Conservation (phyloP, 2,888 invertebrate genomes). For the Gari tellinella region DNA sequence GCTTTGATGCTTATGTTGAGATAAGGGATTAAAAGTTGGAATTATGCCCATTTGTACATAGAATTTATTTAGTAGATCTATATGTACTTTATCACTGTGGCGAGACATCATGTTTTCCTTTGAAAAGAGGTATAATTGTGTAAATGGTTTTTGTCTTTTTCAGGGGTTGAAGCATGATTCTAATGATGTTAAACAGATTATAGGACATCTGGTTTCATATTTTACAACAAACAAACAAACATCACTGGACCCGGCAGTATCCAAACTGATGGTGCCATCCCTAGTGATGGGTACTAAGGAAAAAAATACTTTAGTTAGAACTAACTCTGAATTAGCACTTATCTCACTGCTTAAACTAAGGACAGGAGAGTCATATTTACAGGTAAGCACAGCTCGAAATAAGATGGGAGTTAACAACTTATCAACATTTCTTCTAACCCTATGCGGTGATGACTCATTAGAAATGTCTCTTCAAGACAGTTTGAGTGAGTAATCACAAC, state of each 20-base stretch:
- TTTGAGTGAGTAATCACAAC: not conserved
- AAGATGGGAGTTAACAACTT: too few relatives aligned
- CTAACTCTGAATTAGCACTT: slow-evolving; percentile 96
- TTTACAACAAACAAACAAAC: slow-evolving; percentile 87
- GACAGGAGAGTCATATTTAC: slow-evolving; percentile 86
- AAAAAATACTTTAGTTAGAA: slow-evolving; percentile 97
- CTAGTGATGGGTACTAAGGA: slow-evolving; percentile 99
- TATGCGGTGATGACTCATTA: not conserved
- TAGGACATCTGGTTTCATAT: slow-evolving; percentile 92
- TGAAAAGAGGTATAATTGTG: too few relatives aligned
- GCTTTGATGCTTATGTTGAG: too few relatives aligned
- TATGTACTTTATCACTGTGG: too few relatives aligned
- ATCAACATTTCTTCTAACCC: too few relatives aligned
- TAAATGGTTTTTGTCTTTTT: too few relatives aligned
- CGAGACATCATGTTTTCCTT: too few relatives aligned
- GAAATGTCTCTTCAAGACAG: not conserved
- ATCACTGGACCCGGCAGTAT: slow-evolving; percentile 87
- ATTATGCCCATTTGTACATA: too few relatives aligned
- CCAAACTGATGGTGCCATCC: slow-evolving; percentile 91
- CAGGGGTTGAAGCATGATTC: slow-evolving; percentile 92
- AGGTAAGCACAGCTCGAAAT: too few relatives aligned
- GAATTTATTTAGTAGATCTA: too few relatives aligned
- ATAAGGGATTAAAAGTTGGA: too few relatives aligned
- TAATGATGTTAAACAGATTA: slow-evolving; percentile 97
- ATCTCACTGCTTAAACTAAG: slow-evolving; percentile 93